Percentiles rank a stretch among this genome's conserved stretches.
These are phyloP conservation scores for Cheirogaleus medius DNA, from an alignment of 2,113 vertebrate genomes.

Conservation along the genomic window DNA sequence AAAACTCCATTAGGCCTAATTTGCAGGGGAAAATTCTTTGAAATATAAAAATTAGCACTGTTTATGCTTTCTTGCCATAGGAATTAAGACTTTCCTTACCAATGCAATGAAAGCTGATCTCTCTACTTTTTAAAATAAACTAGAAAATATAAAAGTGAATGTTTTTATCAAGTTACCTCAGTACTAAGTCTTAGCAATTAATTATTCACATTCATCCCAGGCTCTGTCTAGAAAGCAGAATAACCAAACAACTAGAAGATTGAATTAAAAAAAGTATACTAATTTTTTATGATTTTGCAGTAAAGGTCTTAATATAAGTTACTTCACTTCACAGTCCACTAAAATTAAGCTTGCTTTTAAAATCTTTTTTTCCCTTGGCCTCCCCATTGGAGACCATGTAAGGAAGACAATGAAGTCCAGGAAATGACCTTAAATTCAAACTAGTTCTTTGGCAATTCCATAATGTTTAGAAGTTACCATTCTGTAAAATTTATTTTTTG, in stretches of 20 bases:
- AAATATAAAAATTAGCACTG: neutral
- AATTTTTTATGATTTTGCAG: neutral
- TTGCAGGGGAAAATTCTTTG: neutral
- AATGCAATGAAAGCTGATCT: constrained; percentile 9
- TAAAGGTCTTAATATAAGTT: neutral
- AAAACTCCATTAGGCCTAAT: constrained; percentile 12
- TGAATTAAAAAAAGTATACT: neutral
- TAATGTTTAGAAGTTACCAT: neutral
- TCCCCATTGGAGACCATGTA: neutral
- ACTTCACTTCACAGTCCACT: neutral
- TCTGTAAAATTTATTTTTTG: neutral
- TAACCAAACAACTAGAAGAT: neutral
- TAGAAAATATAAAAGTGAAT: constrained; percentile 19
- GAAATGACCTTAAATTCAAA: neutral
- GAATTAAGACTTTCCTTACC: neutral
- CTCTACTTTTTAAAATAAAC: neutral
- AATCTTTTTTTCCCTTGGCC: neutral
- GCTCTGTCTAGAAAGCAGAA: neutral
- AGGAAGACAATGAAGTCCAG: neutral
- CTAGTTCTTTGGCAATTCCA: neutral
- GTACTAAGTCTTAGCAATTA: neutral
- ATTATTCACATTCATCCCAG: neutral
- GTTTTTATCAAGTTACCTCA: constrained; percentile 25
- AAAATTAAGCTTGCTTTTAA: constrained; percentile 24
- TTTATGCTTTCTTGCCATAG: neutral